Evolutionary conservation across 2,797 vertebrate species (phyloP).

Genomic region (Enteromius unitaeniatus): DNA sequence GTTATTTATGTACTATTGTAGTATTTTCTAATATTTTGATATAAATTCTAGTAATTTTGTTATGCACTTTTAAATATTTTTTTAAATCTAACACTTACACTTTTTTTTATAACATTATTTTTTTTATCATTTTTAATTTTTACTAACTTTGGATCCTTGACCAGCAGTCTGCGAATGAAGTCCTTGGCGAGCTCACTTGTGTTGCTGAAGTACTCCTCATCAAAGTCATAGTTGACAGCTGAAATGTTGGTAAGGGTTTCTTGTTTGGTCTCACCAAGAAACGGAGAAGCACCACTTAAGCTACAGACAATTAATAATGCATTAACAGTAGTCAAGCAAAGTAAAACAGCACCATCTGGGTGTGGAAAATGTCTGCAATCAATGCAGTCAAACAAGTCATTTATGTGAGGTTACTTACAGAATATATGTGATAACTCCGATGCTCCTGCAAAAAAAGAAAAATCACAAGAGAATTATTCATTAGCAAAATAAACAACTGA

Average conservation of each 20-base stretch:
- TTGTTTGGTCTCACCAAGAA: conserved; percentile 96
- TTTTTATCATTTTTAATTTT: background rate
- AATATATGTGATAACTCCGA: conserved; percentile 97
- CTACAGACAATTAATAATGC: conserved; percentile 67
- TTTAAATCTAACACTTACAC: background rate
- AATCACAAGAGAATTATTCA: background rate
- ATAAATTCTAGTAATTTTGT: background rate
- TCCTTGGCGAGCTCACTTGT: conserved; percentile 98
- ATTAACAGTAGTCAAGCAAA: background rate
- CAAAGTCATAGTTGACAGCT: conserved; percentile 94
- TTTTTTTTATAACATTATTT: background rate
- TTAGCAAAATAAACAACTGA: background rate
- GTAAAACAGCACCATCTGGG: background rate
- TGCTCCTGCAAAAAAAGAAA: conserved; percentile 84
- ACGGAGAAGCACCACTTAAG: conserved; percentile 92
- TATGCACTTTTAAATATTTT: background rate
- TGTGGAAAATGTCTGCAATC: background rate
- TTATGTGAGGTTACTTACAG: conserved; percentile 84
- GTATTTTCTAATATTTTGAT: background rate
- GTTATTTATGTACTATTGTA: background rate
- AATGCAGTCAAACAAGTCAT: background rate
- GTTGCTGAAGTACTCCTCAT: conserved; percentile 96
- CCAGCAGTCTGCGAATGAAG: conserved; percentile 94
- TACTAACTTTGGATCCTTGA: conserved; percentile 95
- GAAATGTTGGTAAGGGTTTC: conserved; percentile 98